phyloP scores from a whole-genome alignment of 2,888 invertebrate species.

The Neoitamus cyanurus region DNA sequence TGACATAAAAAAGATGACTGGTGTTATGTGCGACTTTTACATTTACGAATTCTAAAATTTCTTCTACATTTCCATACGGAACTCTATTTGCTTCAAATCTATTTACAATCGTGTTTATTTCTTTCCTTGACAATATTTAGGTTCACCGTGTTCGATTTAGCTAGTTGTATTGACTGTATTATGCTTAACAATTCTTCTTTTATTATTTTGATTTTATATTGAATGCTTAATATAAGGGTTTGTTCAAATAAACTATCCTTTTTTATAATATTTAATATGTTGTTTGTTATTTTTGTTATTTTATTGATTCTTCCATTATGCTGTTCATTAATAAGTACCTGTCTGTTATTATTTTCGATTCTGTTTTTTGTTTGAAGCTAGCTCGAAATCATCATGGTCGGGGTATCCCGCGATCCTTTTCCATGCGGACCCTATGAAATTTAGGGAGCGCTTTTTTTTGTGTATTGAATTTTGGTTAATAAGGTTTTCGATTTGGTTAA shows the following conservation, averaged over 20 bases:
- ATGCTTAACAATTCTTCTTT: slow-evolving; percentile 16
- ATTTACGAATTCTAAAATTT: slow-evolving; percentile 10
- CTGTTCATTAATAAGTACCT: background rate
- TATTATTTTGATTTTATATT: slow-evolving; percentile 30
- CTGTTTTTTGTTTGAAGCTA: background rate
- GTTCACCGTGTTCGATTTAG: background rate
- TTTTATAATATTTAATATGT: background rate
- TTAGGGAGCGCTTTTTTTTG: background rate
- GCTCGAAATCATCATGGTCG: too few species aligned
- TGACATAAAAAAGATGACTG: slow-evolving; percentile 19
- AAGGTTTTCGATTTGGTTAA: too few species aligned
- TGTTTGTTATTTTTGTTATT: background rate
- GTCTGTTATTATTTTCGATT: background rate
- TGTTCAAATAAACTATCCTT: background rate
- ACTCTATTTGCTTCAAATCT: background rate
- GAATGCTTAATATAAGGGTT: background rate
- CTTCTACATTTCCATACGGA: slow-evolving; percentile 28
- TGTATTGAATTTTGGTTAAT: background rate
- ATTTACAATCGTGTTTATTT: slow-evolving; percentile 2
- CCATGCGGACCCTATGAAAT: too few species aligned
- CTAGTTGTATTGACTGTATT: slow-evolving; percentile 30
- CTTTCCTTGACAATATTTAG: slow-evolving; percentile 15
- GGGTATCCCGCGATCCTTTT: too few species aligned
- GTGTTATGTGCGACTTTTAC: slow-evolving; percentile 15
- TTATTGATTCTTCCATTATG: slow-evolving; percentile 4